A percentile compares a stretch with the other conserved stretches of the same genome.
phyloP scores from a whole-genome alignment of 1,140 invertebrate genomes.

The Carposina sasakii region DNA sequence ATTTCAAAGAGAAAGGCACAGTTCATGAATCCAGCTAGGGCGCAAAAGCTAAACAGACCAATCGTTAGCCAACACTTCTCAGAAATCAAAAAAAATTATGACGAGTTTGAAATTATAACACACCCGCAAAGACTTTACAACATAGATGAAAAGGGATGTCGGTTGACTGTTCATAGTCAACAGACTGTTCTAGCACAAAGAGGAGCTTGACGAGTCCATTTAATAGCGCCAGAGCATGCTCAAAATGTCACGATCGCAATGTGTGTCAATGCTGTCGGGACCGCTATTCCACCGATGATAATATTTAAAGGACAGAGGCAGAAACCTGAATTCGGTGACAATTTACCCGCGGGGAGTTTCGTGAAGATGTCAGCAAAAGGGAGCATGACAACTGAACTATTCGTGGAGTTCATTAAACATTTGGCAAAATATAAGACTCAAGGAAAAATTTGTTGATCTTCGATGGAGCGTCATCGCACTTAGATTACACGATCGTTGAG shows the following conservation, averaged over 20 bases:
- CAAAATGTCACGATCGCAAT: conserved; percentile 57
- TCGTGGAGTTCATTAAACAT: conserved; percentile 43
- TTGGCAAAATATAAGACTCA: conserved; percentile 35
- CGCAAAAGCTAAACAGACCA: conserved; percentile 45
- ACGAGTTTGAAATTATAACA: conserved; percentile 33
- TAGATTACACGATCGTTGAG: conserved; percentile 38
- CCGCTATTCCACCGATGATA: conserved; percentile 39
- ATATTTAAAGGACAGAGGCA: conserved; percentile 48
- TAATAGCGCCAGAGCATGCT: conserved; percentile 46
- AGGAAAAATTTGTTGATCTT: conserved; percentile 44
- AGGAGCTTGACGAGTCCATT: conserved; percentile 48
- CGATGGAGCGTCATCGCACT: conserved; percentile 47
- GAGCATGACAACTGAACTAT: conserved; percentile 44
- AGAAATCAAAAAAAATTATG: conserved; percentile 28
- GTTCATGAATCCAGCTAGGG: conserved; percentile 45
- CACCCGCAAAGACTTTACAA: conserved; percentile 52
- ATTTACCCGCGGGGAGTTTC: conserved; percentile 32
- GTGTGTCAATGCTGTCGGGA: conserved; percentile 34
- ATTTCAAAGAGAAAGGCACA: conserved; percentile 39
- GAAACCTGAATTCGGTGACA: conserved; percentile 31
- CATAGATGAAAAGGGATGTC: conserved; percentile 62
- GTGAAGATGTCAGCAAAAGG: conserved; percentile 43
- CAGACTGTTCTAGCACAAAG: conserved; percentile 39
- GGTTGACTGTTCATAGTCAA: conserved; percentile 46
- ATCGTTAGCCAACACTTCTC: conserved; percentile 43